A percentile compares a stretch with the other conserved stretches of the same genome.
phyloP scores from a whole-genome alignment of 2,113 vertebrate species.

The Melanocharis versteri region DNA sequence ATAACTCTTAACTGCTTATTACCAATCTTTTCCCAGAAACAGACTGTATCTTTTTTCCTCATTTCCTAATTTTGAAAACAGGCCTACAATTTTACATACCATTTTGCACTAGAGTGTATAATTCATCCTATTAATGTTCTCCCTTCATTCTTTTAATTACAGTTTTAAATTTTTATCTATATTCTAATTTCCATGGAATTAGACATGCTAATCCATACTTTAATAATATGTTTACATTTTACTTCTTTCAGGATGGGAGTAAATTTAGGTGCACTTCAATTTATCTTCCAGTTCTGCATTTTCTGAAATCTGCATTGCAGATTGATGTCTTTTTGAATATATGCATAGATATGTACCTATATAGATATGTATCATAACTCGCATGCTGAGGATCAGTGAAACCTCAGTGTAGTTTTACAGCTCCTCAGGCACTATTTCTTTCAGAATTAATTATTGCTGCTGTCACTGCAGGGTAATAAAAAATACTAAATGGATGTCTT shows the following conservation, averaged over 20 bases:
- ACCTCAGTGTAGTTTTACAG: not conserved
- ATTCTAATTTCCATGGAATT: conserved; percentile 27
- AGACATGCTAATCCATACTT: not conserved
- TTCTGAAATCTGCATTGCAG: not conserved
- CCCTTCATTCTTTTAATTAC: conserved; percentile 11
- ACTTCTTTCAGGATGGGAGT: not conserved
- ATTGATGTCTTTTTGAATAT: not conserved
- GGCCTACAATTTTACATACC: not conserved
- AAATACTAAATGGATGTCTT: not conserved
- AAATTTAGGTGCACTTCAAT: not conserved
- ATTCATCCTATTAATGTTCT: not conserved
- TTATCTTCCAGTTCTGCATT: not conserved
- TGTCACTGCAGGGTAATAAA: not conserved
- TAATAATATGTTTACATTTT: conserved; percentile 40
- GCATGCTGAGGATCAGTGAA: not conserved
- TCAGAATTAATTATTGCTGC: not conserved
- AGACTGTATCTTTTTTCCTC: not conserved
- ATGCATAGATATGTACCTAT: not conserved
- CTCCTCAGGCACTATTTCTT: not conserved
- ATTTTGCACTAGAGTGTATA: not conserved
- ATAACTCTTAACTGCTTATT: not conserved
- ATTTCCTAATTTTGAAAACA: not conserved
- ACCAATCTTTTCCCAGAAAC: not conserved
- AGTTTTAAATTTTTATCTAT: conserved; percentile 10
- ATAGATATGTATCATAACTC: not conserved